phyloP scores from a whole-genome alignment of 1,140 invertebrate genomes.

The Eupristina koningsbergeri region DNA sequence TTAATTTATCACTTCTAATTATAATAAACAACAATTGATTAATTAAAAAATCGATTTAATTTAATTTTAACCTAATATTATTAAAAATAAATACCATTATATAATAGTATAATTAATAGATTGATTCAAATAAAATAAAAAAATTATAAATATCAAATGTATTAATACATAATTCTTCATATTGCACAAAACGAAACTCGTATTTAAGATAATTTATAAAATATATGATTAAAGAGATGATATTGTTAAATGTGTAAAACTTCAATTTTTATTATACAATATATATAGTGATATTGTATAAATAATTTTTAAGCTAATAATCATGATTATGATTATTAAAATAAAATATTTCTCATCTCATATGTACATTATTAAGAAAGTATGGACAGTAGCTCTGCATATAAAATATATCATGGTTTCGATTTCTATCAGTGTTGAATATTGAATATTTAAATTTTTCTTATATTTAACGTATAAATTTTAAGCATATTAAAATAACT shows the following conservation, averaged over 20 bases:
- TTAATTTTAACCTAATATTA: neutral
- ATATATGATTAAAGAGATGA: too few relatives aligned
- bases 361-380: constrained; percentile 41
- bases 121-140: neutral
- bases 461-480: too few relatives aligned
- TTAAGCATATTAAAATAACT: neutral
- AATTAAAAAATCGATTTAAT: neutral
- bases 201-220: neutral
- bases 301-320: constrained; percentile 8
- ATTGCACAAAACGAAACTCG: neutral
- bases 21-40: neutral
- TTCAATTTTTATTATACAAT: too few relatives aligned
- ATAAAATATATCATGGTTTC: neutral
- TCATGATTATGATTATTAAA: neutral
- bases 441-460: neutral
- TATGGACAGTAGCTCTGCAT: neutral
- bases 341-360: constrained; percentile 15
- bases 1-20: neutral
- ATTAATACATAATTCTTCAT: neutral
- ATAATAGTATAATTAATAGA: neutral
- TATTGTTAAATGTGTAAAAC: too few relatives aligned
- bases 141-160: neutral
- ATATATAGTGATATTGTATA: neutral
- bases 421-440: neutral
- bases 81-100: neutral